Evolutionary conservation across 2,888 invertebrate species (phyloP).

Genomic region (Mythimna lalbum): DNA sequence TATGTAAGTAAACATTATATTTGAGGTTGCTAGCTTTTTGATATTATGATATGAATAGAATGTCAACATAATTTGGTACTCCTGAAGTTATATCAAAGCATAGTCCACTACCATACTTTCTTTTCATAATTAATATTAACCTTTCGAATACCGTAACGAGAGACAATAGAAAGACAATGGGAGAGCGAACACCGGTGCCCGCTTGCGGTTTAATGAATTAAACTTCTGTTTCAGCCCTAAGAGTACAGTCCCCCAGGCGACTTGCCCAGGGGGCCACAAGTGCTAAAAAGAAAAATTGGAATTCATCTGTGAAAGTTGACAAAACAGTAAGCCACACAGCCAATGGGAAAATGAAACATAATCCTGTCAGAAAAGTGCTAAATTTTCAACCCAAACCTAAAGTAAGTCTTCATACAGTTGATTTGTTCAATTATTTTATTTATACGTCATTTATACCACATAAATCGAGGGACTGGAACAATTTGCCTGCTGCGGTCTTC

Average conservation of each 20-base stretch:
- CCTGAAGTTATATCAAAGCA: background rate
- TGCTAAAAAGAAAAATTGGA: constrained; percentile 81
- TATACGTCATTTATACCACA: too few species aligned
- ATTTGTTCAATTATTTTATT: too few species aligned
- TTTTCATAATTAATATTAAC: background rate
- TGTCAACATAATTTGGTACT: background rate
- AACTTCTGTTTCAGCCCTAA: constrained; percentile 73
- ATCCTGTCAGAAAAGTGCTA: constrained; percentile 82
- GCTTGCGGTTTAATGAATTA: too few species aligned
- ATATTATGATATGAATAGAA: background rate
- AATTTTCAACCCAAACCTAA: constrained; percentile 79
- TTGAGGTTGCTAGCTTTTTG: background rate
- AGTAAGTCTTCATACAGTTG: constrained; percentile 57
- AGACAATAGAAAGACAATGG: too few species aligned
- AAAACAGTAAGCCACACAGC: constrained; percentile 78
- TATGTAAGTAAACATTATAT: constrained; percentile 66
- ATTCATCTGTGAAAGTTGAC: constrained; percentile 83
- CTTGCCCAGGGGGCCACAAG: constrained; percentile 65
- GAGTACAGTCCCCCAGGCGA: constrained; percentile 69
- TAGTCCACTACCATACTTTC: background rate
- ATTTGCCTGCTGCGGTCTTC: too few species aligned
- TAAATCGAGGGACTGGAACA: too few species aligned
- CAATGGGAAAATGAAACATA: constrained; percentile 75
- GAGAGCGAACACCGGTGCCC: too few species aligned
- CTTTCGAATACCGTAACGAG: too few species aligned